Conservation (phyloP, 2,797 vertebrate species). For the Enteromius thamalakanensis region DNA sequence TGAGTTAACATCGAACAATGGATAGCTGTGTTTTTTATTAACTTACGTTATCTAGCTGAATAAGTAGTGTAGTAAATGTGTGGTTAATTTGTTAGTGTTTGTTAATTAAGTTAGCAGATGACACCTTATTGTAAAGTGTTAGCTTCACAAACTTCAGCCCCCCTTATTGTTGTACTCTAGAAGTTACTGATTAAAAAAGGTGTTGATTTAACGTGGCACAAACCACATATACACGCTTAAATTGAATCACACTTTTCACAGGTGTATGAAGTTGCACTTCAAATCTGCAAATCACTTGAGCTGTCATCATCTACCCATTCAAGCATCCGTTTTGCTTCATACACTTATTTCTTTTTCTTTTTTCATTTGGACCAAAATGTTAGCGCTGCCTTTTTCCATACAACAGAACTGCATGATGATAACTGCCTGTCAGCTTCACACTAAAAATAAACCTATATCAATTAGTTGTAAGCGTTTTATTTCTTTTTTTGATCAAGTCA, state of each 20-base stretch:
- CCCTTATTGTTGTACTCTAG: neutral
- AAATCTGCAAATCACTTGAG: neutral
- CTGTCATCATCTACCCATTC: neutral
- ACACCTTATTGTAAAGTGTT: too few relatives aligned
- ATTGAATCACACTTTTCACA: neutral
- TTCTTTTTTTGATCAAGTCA: conserved; percentile 13
- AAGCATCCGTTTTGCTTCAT: neutral
- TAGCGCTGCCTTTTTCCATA: neutral
- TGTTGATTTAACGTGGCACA: neutral
- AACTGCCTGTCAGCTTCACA: neutral
- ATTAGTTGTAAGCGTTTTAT: conserved; percentile 4
- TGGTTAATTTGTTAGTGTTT: too few relatives aligned
- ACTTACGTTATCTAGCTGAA: too few relatives aligned
- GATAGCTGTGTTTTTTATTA: too few relatives aligned
- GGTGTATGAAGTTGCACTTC: neutral
- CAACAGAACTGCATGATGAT: neutral
- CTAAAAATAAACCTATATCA: neutral
- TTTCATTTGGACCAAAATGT: conserved; percentile 2
- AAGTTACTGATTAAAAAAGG: neutral
- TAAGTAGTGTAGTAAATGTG: too few relatives aligned
- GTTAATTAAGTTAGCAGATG: too few relatives aligned
- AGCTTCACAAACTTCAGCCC: too few relatives aligned
- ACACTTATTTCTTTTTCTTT: neutral
- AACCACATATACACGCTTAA: neutral
- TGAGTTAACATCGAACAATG: too few relatives aligned